Base-by-base conservation (phyloP, 2,113 vertebrate species). In the Poeciliopsis retropinna region DNA sequence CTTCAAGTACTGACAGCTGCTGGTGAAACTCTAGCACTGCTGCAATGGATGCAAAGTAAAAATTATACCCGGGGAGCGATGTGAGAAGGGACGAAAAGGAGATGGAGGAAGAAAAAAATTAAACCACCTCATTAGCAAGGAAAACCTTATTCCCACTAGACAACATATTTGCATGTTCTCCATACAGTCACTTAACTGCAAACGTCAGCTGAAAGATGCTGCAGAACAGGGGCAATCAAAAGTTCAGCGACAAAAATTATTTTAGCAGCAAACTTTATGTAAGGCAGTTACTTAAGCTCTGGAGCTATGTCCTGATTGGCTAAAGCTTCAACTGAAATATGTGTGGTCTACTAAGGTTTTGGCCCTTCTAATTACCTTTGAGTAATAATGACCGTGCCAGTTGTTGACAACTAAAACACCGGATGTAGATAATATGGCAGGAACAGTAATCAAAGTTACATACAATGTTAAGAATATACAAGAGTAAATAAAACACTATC, bases 221-320 rank as follows among this genome's bases (percentile, higher is more conserved):
- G 60, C 31, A 22, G 64, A 72, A 65, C 68, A 73, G 34, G 84
- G 60, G 86, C 62, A 85, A 79, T 79, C 82, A 88, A 84, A 87
- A 90, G 89, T 92, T 92, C 84, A 90, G 78, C 73, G 80, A 84
- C 76, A 88, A 88, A 85, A 72, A 57, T 84, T 76, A 72, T 29
- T 17, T 78, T 39, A 76, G 14, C 41, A 72, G 75, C 60, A 27
- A 86, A 67, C 64, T 75, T 75, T 51, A 28, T 29, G 39, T 44
- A 65, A 76, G 66, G 64, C 60, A 67, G 34, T 60, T 25, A 8
- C 0, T 2, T n/a, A 51, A 64, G 32, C 39, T 78, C 44, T 67
- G 27, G 5, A 64, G 37, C 29, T 80, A 64, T 22, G 51, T 74
- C 54, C 37, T 6, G 6, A 74, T 17, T 25, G 15, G 60, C 22